These are phyloP conservation scores for Oenanthe melanoleuca DNA, from an alignment of 2,113 vertebrate species.

Conservation along the genomic window DNA sequence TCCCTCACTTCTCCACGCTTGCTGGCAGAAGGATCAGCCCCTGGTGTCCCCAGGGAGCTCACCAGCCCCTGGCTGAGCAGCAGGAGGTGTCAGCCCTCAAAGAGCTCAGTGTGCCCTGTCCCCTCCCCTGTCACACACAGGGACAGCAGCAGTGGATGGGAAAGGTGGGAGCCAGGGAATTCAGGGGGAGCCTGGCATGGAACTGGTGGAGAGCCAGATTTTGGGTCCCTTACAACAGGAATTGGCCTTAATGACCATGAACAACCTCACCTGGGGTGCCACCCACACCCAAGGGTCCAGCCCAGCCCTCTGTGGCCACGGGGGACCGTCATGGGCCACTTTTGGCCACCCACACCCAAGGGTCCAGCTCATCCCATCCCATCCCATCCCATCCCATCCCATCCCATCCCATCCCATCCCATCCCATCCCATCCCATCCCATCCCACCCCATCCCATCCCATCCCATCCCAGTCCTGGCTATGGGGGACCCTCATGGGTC, in stretches of 20 bases:
- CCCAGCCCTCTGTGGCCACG: background rate
- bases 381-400: no score
- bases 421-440: no score
- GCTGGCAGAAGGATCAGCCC: background rate
- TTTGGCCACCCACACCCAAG: background rate
- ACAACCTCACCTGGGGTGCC: background rate
- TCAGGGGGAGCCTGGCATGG: background rate
- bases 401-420: background rate
- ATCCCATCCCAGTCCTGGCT: background rate
- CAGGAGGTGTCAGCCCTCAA: background rate
- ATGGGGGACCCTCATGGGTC: background rate
- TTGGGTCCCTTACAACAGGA: background rate
- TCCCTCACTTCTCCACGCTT: background rate
- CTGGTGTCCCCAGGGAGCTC: background rate
- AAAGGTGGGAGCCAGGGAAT: background rate
- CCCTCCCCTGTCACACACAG: background rate
- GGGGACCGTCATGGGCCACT: background rate
- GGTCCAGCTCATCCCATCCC: background rate
- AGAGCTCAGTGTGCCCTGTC: background rate
- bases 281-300: background rate
- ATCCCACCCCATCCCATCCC: no score
- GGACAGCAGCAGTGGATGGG: background rate
- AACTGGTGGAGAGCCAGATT: background rate
- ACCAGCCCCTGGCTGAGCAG: background rate
- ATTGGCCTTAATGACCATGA: background rate